Evolutionary conservation across 2,797 vertebrate genomes (phyloP), one percentile per base, ranked within the genome.

Genomic region (Ispidina lecontei): DNA sequence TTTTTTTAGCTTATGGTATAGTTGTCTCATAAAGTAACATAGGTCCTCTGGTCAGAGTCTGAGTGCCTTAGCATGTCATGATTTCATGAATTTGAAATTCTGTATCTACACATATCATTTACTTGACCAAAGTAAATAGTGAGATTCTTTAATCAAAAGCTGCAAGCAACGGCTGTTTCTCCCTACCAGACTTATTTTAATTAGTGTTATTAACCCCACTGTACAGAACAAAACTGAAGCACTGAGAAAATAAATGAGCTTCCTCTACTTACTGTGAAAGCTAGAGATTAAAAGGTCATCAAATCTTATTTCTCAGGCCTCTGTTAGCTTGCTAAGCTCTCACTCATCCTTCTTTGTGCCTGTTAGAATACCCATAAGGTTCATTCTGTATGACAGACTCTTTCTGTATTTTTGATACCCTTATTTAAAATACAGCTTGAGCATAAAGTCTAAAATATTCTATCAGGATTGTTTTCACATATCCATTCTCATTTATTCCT

Each of bases 231-330:
- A 72, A 73, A 11, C 10, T 22, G 59, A 88, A 88, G 10, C 44
- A 67, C 9, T 47, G 35, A 33, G 52, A 69, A 88, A 94, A 90
- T 63, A 91, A 94, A 90, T 70, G 0, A 59, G 58, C 47, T 90
- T 84, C 28, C 67, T 92, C 39, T 63, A 65, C 21, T 58, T 46
- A 56, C 12, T 5, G 16, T 91, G 68, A 90, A 87, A 87, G 5
- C 11, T 67, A 78, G 67, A 70, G 73, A 94, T 82, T 88, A 90
- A 91, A 92, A 84, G 59, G 63, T 90, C 71, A 84, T 73, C 19
- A 58, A 81, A 82, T 86, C 44, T 93, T 84, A 89, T 79, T 88
- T 95, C 92, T 52, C 33, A 70, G 70, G 29, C 17, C 63, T 88
- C 3, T 86, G 25, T 78, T 84, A 72, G 21, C 86, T 86, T 88